Evolutionary conservation across 2,797 vertebrate genomes (phyloP), one percentile per base, ranked within the genome.

Genomic region (Calcarius lapponicus): DNA sequence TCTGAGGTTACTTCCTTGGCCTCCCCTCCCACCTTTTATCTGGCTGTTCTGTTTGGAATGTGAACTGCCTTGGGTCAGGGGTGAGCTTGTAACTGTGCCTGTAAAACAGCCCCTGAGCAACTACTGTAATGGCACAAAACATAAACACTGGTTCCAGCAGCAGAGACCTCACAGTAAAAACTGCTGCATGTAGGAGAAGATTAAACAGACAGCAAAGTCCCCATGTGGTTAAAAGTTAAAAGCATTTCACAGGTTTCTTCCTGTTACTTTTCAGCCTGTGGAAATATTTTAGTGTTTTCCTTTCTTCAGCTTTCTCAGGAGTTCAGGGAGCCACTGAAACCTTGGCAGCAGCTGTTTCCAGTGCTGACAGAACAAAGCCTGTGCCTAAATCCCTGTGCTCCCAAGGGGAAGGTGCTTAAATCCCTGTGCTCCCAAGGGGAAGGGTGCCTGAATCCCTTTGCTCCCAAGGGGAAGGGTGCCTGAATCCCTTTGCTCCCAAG

Each of bases 21-120:
- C 75, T 95, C 34, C 66, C 56, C 85, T 93, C 73, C 75, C 45
- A 72, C 66, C 65, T 91, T 93, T 91, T 58, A 92, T 88, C 86
- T 80, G 65, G 34, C 65, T 91, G 50, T 11, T 88, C 82, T 94
- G 62, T 92, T 95, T 95, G 92, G 80, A 95, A 91, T 92, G 76
- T 90, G 89, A 93, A 81, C 86, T 84, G 70, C 24, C 71, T 36
- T 32, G 73, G 87, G 91, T 90, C 90, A 96, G 81, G 42, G 92
- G 89, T 94, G 91, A 96, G 60, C 66, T 65, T 84, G 73, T 86
- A 83, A 82, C 53, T 78, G 50, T 66, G 74, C 71, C 85, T 66
- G 80, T 25, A 66, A 57, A 91, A 56, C 56, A 70, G 51, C 28
- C 51, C 65, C 36, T 4, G 20, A 79, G 60, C 73, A 81, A 70